Conservation (phyloP, 2,888 invertebrate species). For the Aricia artaxerxes region DNA sequence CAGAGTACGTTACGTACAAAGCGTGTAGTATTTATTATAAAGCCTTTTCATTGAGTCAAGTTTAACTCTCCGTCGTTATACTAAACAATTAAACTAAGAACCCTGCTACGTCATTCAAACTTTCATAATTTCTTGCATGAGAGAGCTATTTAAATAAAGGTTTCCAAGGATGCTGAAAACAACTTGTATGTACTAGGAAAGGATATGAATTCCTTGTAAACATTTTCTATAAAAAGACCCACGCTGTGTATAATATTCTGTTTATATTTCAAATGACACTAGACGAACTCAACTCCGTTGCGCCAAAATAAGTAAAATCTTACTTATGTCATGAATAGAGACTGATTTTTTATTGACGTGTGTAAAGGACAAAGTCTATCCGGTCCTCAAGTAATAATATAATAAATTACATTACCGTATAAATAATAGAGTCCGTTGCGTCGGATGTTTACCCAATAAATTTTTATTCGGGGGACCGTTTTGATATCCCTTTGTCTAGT, state of each 20-base stretch:
- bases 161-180: neutral
- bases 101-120: conserved; percentile 1
- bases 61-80: neutral
- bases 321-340: too few species aligned
- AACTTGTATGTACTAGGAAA: neutral
- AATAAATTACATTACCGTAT: neutral
- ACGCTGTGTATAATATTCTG: too few species aligned
- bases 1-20: neutral
- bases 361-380: too few species aligned
- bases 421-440: neutral
- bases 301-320: too few species aligned
- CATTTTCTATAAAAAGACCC: neutral
- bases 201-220: neutral
- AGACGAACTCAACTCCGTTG: too few species aligned
- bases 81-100: conserved; percentile 14
- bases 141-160: conserved; percentile 3
- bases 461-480: neutral
- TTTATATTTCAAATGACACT: neutral
- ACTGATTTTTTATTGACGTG: too few species aligned
- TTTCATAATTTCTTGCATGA: conserved; percentile 5
- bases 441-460: neutral
- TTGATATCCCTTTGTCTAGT: conserved; percentile 11
- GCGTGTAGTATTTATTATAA: neutral
- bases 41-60: conserved; percentile 6
- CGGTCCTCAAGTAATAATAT: neutral